Evolutionary conservation across 2,888 invertebrate genomes (phyloP), one percentile per base, ranked within the genome.

Genomic region (Megastigmus dorsalis): DNA sequence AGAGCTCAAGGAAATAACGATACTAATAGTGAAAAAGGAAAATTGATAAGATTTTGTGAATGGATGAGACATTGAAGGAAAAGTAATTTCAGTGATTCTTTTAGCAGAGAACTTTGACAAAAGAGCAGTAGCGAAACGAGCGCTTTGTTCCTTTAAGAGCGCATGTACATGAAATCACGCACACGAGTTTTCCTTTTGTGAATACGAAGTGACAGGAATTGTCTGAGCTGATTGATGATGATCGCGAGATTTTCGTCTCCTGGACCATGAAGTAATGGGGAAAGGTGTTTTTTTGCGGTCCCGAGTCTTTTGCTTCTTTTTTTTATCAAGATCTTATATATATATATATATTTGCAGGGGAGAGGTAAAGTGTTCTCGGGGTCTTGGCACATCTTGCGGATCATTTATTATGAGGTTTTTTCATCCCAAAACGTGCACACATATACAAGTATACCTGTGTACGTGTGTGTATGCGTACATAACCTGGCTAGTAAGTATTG

Each of bases 211-310:
- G 72, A 73, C 43, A 55, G 28, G 36, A 59, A 60, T 62, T 48
- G 67, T 73, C 45, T 7, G 18, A n/a, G 3, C 69, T 59, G 69
- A 74, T 69, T 69, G 69, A 69, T 65, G 59, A 43, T 52, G 50
- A 23, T 13, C 43, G 36, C 43, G 57, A 73, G 52, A 73, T 73
- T 66, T 60, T 60, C 68, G 43, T 66, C 36, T 45, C 36, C 28
- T 6, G 45, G 23, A 52, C 52, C 33, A 65, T 30, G 41, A 36
- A 36, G 45, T 36, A 10, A 69, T 33, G 2, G 48, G 13, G 18
- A 45, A 55, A 52, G 38, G 23, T 59, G 9, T 7, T 26, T 65
- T 66, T 59, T 72, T 10, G 23, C 15, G 23, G n/a, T 23, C 50
- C 10, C 48, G 20, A 13, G 7, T 33, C 41, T 23, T 41, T 52